Evolutionary conservation across 2,888 invertebrate genomes (phyloP).

Genomic region (Galeruca laticollis): DNA sequence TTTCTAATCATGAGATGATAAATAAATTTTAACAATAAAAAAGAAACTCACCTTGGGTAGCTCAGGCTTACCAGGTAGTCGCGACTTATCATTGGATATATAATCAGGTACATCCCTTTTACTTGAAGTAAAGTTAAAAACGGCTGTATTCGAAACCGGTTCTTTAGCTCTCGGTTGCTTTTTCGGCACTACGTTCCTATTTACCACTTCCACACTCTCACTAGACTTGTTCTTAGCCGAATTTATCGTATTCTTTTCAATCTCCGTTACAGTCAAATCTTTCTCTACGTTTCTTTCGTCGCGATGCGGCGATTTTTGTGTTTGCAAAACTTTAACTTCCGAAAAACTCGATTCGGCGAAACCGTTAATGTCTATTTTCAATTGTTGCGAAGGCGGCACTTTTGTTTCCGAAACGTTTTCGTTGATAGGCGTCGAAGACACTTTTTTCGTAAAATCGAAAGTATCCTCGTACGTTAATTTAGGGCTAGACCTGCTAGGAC

Average conservation of each 20-base stretch:
- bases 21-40: background rate
- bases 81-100: slow-evolving; percentile 87
- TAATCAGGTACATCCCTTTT: slow-evolving; percentile 88
- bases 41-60: slow-evolving; percentile 76
- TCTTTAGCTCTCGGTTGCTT: slow-evolving; percentile 45
- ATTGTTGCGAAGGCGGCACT: slow-evolving; percentile 51
- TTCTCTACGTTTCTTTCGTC: slow-evolving; percentile 30
- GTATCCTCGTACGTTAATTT: slow-evolving; percentile 3
- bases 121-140: slow-evolving; percentile 88
- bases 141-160: slow-evolving; percentile 59
- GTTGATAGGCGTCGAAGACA: slow-evolving; percentile 52
- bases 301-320: slow-evolving; percentile 45
- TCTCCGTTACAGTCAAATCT: slow-evolving; percentile 72
- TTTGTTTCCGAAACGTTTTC: slow-evolving; percentile 48
- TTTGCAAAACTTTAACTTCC: slow-evolving; percentile 28
- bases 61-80: slow-evolving; percentile 75
- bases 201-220: slow-evolving; percentile 53
- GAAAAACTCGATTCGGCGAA: slow-evolving; percentile 46
- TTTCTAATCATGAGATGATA: slow-evolving; percentile 19
- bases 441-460: slow-evolving; percentile 35
- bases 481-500: slow-evolving; percentile 35
- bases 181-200: slow-evolving; percentile 53
- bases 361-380: slow-evolving; percentile 55
- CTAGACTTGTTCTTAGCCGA: slow-evolving; percentile 70
- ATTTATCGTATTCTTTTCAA: slow-evolving; percentile 78